Percentiles rank a stretch among this genome's conserved stretches.
phyloP scores from a whole-genome alignment of 2,888 invertebrate species.

The Cephonodes hylas region DNA sequence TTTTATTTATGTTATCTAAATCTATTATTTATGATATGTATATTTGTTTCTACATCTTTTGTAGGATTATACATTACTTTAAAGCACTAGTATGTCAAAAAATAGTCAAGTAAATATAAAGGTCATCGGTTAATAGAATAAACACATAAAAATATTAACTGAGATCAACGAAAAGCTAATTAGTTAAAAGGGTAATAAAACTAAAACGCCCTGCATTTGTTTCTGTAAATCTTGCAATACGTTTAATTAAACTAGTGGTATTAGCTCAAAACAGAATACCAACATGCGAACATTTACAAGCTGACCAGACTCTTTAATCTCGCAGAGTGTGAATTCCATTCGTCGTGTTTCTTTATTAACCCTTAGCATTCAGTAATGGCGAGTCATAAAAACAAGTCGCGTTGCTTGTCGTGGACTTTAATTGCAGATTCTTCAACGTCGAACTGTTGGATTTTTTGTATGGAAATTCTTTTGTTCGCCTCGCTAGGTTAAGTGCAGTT shows the following conservation, averaged over 20 bases:
- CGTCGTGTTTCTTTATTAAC: constrained; percentile 5
- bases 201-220: neutral
- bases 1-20: too few species aligned
- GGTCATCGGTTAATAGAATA: too few species aligned
- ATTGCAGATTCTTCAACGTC: constrained; percentile 2
- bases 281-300: constrained; percentile 17
- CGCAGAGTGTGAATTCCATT: constrained; percentile 14
- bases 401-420: neutral
- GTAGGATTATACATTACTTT: too few species aligned
- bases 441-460: neutral
- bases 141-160: too few species aligned
- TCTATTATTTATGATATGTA: too few species aligned
- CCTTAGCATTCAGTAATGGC: neutral
- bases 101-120: too few species aligned
- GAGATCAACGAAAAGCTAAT: too few species aligned
- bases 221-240: neutral
- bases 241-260: neutral
- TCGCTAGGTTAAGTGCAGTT: neutral
- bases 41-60: too few species aligned
- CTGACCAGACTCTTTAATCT: constrained; percentile 15
- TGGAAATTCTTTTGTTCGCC: neutral
- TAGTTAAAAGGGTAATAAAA: too few species aligned
- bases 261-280: neutral
- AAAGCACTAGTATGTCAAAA: too few species aligned
- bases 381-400: neutral